A percentile compares a stretch with the other conserved stretches of the same genome.
These are phyloP conservation scores for Schmidtea mediterranea DNA, from an alignment of 1,140 invertebrate genomes.

Conservation along the genomic window DNA sequence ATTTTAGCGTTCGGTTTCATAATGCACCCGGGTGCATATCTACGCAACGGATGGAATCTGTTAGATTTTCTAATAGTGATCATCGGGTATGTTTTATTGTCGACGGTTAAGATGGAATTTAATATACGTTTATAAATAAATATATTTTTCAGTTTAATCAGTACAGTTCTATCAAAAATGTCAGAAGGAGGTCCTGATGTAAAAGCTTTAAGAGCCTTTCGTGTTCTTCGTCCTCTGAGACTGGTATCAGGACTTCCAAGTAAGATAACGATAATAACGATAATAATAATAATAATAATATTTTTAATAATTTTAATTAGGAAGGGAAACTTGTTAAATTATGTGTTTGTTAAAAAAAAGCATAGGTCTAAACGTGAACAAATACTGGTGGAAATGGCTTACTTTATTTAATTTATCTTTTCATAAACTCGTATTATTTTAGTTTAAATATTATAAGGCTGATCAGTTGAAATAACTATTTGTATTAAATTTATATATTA, in stretches of 20 bases:
- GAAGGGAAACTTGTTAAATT: no score
- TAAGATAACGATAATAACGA: conserved; percentile 32
- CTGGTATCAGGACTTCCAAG: conserved; percentile 93
- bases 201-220: conserved; percentile 84
- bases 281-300: no score
- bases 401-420: no score
- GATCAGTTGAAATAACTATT: no score
- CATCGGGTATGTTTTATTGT: conserved; percentile 53
- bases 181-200: conserved; percentile 90
- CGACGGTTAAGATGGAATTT: no score
- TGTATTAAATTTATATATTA: no score
- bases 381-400: no score
- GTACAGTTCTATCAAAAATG: conserved; percentile 56
- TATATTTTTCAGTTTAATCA: conserved; percentile 38
- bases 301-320: no score
- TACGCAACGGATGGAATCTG: conserved; percentile 93
- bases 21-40: conserved; percentile 75
- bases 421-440: no score
- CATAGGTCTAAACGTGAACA: no score
- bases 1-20: conserved; percentile 93
- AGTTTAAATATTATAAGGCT: no score
- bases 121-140: background rate
- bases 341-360: no score
- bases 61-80: conserved; percentile 98
- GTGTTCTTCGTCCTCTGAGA: conserved; percentile 74